Percentiles rank a stretch among this genome's conserved stretches.
Conservation (phyloP, 2,797 vertebrate genomes). For the Zenarchopterus dispar region DNA sequence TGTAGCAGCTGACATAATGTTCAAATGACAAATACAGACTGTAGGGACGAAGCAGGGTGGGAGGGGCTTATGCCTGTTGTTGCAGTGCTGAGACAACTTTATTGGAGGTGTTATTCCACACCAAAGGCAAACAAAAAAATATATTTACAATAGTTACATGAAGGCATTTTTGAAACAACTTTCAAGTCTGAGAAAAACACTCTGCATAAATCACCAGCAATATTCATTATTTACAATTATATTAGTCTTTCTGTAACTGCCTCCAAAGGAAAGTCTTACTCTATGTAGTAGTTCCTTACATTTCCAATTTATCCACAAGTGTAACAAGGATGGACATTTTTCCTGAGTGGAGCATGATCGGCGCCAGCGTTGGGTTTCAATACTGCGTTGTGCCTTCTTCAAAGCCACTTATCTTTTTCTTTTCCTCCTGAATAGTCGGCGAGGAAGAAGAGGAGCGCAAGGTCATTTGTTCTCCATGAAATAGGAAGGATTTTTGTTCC, state of each 20-base stretch:
- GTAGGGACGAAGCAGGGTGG: constrained; percentile 18
- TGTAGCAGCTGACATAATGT: constrained; percentile 39
- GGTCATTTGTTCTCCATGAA: constrained; percentile 12
- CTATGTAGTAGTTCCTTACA: constrained; percentile 29
- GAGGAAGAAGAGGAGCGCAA: constrained; percentile 5
- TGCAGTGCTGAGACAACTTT: constrained; percentile 17
- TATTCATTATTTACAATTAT: constrained; percentile 74
- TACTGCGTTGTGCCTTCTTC: constrained; percentile 62
- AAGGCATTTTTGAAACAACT: constrained; percentile 42
- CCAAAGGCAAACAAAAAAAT: not conserved
- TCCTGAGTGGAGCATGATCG: constrained; percentile 76
- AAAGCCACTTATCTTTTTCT: constrained; percentile 32
- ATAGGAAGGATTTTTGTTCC: no score
- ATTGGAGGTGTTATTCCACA: not conserved
- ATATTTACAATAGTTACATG: constrained; percentile 70
- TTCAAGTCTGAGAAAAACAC: constrained; percentile 28
- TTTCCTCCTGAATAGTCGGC: not conserved
- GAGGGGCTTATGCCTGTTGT: constrained; percentile 16
- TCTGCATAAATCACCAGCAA: constrained; percentile 50
- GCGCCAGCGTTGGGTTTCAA: constrained; percentile 57
- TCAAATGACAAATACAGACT: constrained; percentile 53
- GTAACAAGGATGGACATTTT: constrained; percentile 51
- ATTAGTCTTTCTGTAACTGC: constrained; percentile 54
- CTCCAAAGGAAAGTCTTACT: constrained; percentile 39
- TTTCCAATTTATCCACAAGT: constrained; percentile 54